These are phyloP conservation scores for Platyrinchus mystaceus DNA, from an alignment of 2,797 vertebrate genomes.

Conservation along the genomic window DNA sequence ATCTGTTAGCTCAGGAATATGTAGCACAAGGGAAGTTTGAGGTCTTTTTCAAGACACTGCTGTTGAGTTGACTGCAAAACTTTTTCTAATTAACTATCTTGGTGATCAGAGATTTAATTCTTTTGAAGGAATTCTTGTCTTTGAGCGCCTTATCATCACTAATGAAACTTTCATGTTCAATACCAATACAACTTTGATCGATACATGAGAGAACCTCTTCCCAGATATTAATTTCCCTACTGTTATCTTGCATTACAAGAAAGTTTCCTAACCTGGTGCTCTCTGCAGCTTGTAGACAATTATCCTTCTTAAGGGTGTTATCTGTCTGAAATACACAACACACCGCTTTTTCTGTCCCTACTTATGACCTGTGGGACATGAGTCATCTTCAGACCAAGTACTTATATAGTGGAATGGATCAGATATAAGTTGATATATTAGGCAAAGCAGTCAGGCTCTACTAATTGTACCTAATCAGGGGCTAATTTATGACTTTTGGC, in stretches of 20 bases:
- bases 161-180: not conserved
- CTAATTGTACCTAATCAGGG: not conserved
- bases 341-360: not conserved
- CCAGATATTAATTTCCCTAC: not conserved
- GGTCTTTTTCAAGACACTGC: rapidly evolving
- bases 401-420: not conserved
- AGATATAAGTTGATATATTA: not conserved
- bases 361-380: not conserved
- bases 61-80: not conserved
- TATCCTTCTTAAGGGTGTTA: not conserved
- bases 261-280: not conserved
- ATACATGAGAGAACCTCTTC: not conserved
- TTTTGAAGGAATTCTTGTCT: not conserved
- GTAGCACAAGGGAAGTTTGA: not conserved
- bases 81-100: not conserved
- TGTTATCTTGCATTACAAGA: not conserved
- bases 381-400: not conserved
- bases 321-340: not conserved
- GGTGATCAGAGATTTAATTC: not conserved
- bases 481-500: not conserved
- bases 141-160: not conserved
- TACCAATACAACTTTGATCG: not conserved
- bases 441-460: not conserved
- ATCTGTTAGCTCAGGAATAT: not conserved
- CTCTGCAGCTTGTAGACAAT: not conserved